Evolutionary conservation across 2,113 vertebrate species (phyloP).

Genomic region (Oreocharis arfaki): DNA sequence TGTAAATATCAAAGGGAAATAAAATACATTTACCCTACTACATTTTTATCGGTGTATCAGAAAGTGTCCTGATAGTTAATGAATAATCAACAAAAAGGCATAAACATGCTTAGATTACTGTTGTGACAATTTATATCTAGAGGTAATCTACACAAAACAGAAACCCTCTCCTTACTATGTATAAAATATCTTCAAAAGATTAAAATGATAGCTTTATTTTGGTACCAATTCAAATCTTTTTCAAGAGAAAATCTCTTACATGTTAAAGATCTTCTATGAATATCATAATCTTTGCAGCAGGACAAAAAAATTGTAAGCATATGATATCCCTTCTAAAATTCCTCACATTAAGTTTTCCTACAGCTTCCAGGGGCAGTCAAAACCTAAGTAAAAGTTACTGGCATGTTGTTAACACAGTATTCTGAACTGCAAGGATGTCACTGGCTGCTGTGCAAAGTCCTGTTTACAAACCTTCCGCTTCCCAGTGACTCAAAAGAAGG

Average conservation of each 20-base stretch:
- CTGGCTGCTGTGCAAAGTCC: constrained; percentile 4
- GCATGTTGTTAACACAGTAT: background rate
- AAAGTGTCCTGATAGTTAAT: constrained; percentile 33
- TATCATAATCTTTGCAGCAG: background rate
- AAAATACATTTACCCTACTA: background rate
- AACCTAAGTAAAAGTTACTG: background rate
- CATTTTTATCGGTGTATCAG: background rate
- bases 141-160: constrained; percentile 28
- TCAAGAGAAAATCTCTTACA: background rate
- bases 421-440: background rate
- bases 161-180: constrained; percentile 3
- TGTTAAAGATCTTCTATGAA: background rate
- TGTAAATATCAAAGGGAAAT: constrained; percentile 8
- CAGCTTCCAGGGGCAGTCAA: background rate
- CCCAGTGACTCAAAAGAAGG: background rate
- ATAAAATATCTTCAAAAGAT: background rate
- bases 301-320: background rate
- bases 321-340: background rate
- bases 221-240: background rate
- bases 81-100: constrained; percentile 42
- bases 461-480: background rate
- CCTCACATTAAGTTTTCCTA: background rate
- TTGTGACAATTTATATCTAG: constrained; percentile 11
- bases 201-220: background rate
- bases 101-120: constrained; percentile 1